Conservation (phyloP, 53 echinoderm and acorn worm genomes). For the Actinopyga echinites region DNA sequence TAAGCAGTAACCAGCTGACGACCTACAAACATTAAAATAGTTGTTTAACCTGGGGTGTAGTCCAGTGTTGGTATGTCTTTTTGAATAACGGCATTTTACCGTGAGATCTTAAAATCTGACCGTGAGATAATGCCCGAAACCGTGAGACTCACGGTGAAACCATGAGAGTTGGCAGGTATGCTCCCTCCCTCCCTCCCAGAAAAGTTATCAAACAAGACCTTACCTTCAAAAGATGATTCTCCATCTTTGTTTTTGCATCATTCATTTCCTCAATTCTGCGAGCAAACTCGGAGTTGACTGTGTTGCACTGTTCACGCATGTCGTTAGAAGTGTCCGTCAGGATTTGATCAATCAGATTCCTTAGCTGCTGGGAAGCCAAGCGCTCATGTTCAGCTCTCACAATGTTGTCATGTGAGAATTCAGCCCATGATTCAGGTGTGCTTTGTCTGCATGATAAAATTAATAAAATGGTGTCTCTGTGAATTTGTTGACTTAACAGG, state of each 20-base stretch:
- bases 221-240: constrained; percentile 95
- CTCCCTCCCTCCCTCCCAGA: too few species aligned
- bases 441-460: constrained; percentile 64
- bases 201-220: not conserved
- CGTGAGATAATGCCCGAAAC: too few species aligned
- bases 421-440: constrained; percentile 91
- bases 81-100: too few species aligned
- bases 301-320: constrained; percentile 98
- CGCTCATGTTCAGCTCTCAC: constrained; percentile 96
- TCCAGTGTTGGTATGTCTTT: too few species aligned
- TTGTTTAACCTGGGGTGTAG: too few species aligned
- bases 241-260: constrained; percentile 92
- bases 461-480: not conserved
- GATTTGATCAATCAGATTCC: constrained; percentile 95
- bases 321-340: constrained; percentile 97
- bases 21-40: too few species aligned
- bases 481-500: too few species aligned
- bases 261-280: constrained; percentile 97
- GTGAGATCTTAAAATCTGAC: too few species aligned
- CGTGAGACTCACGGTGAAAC: too few species aligned
- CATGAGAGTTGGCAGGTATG: too few species aligned
- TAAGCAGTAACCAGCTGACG: too few species aligned
- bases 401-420: constrained; percentile 97
- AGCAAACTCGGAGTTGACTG: constrained; percentile 95
- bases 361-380: constrained; percentile 85